phyloP scores from a whole-genome alignment of 2,113 vertebrate species.

The Sturnus vulgaris region DNA sequence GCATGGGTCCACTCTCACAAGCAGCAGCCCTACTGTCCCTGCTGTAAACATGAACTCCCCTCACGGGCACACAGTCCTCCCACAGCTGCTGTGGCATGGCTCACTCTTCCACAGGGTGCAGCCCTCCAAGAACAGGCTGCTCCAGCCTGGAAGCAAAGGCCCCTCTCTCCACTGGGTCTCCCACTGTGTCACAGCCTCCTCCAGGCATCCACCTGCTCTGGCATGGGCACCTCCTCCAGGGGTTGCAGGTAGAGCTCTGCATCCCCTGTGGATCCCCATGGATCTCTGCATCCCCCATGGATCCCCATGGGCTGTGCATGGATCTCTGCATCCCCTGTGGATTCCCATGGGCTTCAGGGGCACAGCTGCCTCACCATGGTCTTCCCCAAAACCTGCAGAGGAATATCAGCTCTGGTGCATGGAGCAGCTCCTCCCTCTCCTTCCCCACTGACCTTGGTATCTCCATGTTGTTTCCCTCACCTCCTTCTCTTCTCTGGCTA shows the following conservation, averaged over 20 bases:
- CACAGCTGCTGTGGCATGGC: not conserved
- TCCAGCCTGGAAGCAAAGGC: too few species aligned
- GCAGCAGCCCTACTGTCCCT: not conserved
- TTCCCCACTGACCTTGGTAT: not conserved
- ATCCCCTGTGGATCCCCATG: too few species aligned
- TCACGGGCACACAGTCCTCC: not conserved
- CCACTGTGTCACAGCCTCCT: too few species aligned
- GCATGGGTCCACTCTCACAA: not conserved
- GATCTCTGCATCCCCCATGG: not conserved
- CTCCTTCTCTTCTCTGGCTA: not conserved
- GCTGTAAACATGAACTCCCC: not conserved
- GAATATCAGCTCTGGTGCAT: not conserved
- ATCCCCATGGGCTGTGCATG: too few species aligned
- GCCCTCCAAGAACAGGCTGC: not conserved
- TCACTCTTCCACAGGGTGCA: not conserved
- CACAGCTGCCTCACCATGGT: not conserved
- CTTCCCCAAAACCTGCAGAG: not conserved
- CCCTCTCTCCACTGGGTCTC: too few species aligned
- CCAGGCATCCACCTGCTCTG: too few species aligned
- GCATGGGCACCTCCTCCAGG: too few species aligned
- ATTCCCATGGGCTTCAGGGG: not conserved
- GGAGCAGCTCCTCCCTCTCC: not conserved
- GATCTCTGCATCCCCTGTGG: too few species aligned
- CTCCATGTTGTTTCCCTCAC: not conserved
- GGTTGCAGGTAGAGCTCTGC: too few species aligned